Percentiles rank a stretch among this genome's conserved stretches.
These are phyloP conservation scores for Argopecten irradians DNA, from an alignment of 1,140 invertebrate species.

Conservation along the genomic window DNA sequence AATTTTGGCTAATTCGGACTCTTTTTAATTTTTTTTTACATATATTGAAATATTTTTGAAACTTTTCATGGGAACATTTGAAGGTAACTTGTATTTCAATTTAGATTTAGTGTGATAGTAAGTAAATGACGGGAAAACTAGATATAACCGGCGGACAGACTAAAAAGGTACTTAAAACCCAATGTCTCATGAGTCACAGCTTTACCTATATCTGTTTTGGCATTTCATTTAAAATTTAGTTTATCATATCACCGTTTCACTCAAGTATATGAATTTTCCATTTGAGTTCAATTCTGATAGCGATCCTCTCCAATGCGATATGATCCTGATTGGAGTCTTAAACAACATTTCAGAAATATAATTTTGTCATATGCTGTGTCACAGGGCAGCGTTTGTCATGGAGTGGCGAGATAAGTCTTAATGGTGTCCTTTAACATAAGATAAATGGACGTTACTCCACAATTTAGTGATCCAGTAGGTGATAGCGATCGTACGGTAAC, in stretches of 20 bases:
- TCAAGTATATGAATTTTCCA: conserved; percentile 17
- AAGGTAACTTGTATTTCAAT: background rate
- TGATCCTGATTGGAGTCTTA: background rate
- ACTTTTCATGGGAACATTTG: background rate
- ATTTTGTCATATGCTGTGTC: conserved; percentile 16
- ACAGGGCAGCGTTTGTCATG: background rate
- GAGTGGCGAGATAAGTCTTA: background rate
- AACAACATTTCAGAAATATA: conserved; percentile 11
- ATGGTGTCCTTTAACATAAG: conserved; percentile 10
- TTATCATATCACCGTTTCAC: conserved; percentile 11
- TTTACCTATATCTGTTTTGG: background rate
- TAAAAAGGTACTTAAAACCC: background rate
- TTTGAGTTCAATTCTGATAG: background rate
- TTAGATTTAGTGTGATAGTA: background rate
- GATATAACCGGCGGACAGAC: background rate
- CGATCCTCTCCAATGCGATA: background rate
- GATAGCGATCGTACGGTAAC: background rate
- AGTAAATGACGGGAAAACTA: background rate
- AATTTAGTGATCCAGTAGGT: background rate
- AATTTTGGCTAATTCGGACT: background rate
- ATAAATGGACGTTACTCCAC: background rate
- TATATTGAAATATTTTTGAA: background rate
- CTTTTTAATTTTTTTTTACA: background rate
- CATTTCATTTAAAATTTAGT: conserved; percentile 19
- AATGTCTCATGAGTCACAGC: conserved; percentile 3